These are phyloP conservation scores for Mactromeris polynyma DNA, from an alignment of 2,888 invertebrate genomes.

Conservation along the genomic window DNA sequence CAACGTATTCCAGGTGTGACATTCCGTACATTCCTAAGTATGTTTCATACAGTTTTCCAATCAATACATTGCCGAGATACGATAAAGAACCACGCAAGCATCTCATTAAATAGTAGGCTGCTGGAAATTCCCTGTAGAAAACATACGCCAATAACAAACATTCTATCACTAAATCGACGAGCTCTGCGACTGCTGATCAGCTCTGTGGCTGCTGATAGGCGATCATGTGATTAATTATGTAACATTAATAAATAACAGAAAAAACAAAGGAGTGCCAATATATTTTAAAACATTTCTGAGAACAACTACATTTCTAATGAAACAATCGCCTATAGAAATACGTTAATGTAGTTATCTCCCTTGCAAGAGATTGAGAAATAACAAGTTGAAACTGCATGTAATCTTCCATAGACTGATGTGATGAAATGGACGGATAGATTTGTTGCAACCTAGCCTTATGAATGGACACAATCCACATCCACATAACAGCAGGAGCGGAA, in stretches of 20 bases:
- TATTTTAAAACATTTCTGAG: neutral
- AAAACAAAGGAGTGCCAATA: neutral
- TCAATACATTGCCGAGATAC: constrained; percentile 32
- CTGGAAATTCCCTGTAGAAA: neutral
- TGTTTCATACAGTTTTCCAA: constrained; percentile 16
- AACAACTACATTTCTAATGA: no score
- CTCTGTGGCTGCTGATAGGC: neutral
- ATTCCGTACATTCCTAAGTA: constrained; percentile 40
- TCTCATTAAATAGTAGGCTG: neutral
- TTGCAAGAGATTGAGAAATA: no score
- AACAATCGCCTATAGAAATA: no score
- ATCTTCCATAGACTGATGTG: no score
- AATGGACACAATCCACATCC: no score
- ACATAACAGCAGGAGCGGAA: no score
- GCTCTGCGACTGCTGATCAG: no score
- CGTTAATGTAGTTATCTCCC: no score
- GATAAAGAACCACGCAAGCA: neutral
- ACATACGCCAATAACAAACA: neutral
- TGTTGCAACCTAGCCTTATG: no score
- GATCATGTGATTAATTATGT: neutral
- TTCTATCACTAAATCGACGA: neutral
- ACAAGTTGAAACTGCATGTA: no score
- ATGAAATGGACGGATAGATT: no score
- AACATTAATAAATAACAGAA: neutral
- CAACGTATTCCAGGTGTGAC: constrained; percentile 31